Base-by-base conservation (phyloP, 2,888 invertebrate species). In the Morpho deidamia region DNA sequence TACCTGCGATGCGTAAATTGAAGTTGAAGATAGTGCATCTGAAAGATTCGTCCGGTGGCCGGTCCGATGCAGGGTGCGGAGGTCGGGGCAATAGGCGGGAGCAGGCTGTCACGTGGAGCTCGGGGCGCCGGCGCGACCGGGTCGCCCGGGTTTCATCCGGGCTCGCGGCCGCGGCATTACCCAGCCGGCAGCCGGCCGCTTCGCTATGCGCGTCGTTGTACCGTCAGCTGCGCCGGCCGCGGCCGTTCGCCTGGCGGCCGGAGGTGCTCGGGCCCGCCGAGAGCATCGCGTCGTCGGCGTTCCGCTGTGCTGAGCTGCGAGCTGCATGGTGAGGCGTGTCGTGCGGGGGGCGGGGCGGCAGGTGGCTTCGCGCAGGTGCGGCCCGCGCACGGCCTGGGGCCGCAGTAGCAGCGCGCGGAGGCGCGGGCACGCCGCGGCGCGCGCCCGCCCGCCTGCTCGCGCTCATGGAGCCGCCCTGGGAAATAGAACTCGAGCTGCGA, bases 401-500 rank as follows among this genome's bases (percentile, higher is more conserved):
- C 80, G 81, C 74, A 73, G 74, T 76, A 72, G 74, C 66, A 71
- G 76, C 74, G 74, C 74, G 75, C 74, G 78, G 75, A 76, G 81
- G 77, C 76, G 76, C 78, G 78, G 77, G 78, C 76, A 71, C 78
- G 76, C 78, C 74, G 73, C 74, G 74, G 79, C 76, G 78, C 76
- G 80, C 78, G 79, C 71, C 76, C 77, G 77, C 74, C 72, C 78
- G 75, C 76, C 80, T 74, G 76, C 71, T 67, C 79, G 80, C 76
- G 79, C 81, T 79, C 80, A 90, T 90, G 88, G 90, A 90, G 86
- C 81, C 87, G 70, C 86, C 87, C 65, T 90, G 92, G 90, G 93
- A 93, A 78, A 90, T 95, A 73, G 95, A 96, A 84, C 92, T 95
- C 78, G 96, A 96, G 90, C 92, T 96, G 84, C 92, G 95, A 80